These are phyloP conservation scores for Oryzias curvinotus DNA, from an alignment of 2,113 vertebrate genomes.

Conservation along the genomic window DNA sequence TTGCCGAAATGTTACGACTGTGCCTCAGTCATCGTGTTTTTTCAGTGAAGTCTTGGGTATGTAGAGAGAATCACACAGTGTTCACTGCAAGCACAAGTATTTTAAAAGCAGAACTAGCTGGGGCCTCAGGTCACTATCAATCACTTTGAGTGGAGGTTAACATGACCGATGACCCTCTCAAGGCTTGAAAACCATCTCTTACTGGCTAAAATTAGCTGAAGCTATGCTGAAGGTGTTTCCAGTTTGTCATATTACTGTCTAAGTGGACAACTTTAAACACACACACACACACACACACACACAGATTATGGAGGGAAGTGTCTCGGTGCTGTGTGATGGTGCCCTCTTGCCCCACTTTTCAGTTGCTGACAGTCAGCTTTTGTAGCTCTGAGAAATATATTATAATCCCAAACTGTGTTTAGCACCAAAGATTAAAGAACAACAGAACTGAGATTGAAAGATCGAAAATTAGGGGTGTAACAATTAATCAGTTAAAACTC, in stretches of 20 bases:
- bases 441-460: no score
- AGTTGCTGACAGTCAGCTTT: not conserved
- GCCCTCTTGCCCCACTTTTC: not conserved
- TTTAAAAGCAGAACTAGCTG: constrained; percentile 31
- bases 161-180: constrained; percentile 15
- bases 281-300: no score
- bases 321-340: not conserved
- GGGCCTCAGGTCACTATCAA: constrained; percentile 47
- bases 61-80: constrained; percentile 38
- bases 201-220: constrained; percentile 31
- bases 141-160: constrained; percentile 35
- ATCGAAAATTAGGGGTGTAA: no score
- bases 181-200: constrained; percentile 9
- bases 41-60: not conserved
- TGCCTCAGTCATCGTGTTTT: no score
- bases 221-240: constrained; percentile 9
- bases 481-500: no score
- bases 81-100: constrained; percentile 9
- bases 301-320: not conserved
- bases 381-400: constrained; percentile 2
- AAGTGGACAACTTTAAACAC: not conserved
- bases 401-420: constrained; percentile 1
- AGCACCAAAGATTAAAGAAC: not conserved
- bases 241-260: constrained; percentile 7
- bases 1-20: not conserved